A percentile compares a stretch with the other conserved stretches of the same genome.
These are phyloP conservation scores for Neuroscelio doddi DNA, from an alignment of 2,888 invertebrate species.

Conservation along the genomic window DNA sequence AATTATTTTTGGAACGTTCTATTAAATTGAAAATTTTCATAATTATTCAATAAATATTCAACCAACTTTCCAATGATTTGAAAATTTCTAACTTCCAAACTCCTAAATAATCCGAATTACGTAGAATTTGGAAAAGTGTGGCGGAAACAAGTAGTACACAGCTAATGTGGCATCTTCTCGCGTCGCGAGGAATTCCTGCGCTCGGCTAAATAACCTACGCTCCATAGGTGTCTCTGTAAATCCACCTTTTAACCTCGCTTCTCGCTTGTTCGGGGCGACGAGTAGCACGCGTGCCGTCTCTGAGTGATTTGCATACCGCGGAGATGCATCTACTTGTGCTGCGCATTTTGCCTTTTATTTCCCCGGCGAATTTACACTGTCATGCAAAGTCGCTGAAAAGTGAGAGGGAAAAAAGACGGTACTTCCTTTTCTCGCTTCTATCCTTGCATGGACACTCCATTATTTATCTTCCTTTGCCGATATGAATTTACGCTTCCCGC, in stretches of 20 bases:
- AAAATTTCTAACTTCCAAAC: too few species aligned
- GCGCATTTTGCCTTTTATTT: constrained; percentile 1
- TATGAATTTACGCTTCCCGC: too few species aligned
- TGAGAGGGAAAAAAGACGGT: neutral
- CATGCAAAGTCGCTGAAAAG: neutral
- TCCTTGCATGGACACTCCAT: neutral
- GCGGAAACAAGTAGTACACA: neutral
- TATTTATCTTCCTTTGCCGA: neutral
- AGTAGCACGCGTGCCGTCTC: constrained; percentile 13
- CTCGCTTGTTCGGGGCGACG: constrained; percentile 10
- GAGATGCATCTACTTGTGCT: constrained; percentile 10
- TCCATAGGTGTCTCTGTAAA: constrained; percentile 12
- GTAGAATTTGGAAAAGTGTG: constrained; percentile 10
- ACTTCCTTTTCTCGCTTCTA: neutral
- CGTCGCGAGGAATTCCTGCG: constrained; percentile 15
- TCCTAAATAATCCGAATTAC: constrained; percentile 28
- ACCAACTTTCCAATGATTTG: too few species aligned
- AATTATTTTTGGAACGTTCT: too few species aligned
- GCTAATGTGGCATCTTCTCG: constrained; percentile 10
- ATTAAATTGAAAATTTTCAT: too few species aligned
- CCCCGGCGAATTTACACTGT: constrained; percentile 10
- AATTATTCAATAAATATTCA: too few species aligned
- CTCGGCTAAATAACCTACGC: neutral
- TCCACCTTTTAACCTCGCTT: constrained; percentile 23
- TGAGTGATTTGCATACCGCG: constrained; percentile 16